Percentiles rank a stretch among this genome's conserved stretches.
Conservation (phyloP, 2,888 invertebrate genomes). For the Chironomus riparius region DNA sequence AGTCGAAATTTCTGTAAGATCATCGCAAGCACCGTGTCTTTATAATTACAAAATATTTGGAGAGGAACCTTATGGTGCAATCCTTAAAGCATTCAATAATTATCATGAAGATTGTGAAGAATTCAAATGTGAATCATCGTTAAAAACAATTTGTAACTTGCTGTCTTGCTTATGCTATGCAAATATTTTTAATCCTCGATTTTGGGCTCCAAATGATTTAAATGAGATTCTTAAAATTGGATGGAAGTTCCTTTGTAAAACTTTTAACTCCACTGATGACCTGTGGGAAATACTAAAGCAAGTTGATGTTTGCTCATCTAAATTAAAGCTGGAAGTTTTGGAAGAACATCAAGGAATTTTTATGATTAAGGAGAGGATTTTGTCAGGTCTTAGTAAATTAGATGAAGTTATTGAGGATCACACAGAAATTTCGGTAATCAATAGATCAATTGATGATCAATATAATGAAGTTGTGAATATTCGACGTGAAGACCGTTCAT, state of each 20-base stretch:
- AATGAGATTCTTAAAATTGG: conserved; percentile 32
- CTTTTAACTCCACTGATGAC: conserved; percentile 12
- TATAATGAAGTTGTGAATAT: not conserved
- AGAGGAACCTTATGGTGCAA: conserved; percentile 37
- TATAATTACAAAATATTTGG: conserved; percentile 39
- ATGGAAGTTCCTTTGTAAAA: conserved; percentile 30
- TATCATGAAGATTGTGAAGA: conserved; percentile 31
- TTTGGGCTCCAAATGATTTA: conserved; percentile 31
- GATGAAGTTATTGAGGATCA: not conserved
- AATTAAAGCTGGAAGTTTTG: not conserved
- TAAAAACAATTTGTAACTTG: conserved; percentile 32
- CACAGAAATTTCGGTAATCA: not conserved
- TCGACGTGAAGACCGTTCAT: not conserved
- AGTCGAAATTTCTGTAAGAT: conserved; percentile 33
- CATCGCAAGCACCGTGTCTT: conserved; percentile 39
- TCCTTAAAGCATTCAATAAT: conserved; percentile 34
- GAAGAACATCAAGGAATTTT: conserved; percentile 5
- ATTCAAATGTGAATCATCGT: conserved; percentile 2
- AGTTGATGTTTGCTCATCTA: conserved; percentile 13
- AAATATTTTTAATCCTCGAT: conserved; percentile 29
- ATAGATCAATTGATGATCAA: not conserved
- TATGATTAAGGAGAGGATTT: not conserved
- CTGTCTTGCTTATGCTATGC: conserved; percentile 30
- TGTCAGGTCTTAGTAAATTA: not conserved
- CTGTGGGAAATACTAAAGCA: conserved; percentile 21